Conservation (phyloP, 1,140 invertebrate species). For the Neoseiulus cucumeris region DNA sequence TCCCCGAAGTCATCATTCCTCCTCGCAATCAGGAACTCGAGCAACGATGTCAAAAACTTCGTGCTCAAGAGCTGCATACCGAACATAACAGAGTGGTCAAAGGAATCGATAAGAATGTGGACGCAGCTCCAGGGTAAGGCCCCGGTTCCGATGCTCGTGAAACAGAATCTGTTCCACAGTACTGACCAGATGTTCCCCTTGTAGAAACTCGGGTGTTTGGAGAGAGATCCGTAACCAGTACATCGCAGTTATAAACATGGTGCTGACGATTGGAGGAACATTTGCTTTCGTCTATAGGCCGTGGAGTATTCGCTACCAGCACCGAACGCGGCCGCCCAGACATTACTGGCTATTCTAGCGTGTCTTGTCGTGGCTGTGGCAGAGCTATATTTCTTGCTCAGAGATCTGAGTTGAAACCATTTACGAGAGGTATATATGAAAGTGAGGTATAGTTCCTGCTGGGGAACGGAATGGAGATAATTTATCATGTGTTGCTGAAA, state of each 20-base stretch:
- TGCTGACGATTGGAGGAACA: slow-evolving; percentile 17
- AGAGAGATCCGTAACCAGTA: background rate
- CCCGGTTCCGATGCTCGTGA: no score
- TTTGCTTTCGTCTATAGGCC: slow-evolving; percentile 18
- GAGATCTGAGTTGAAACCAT: background rate
- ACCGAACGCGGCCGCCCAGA: slow-evolving; percentile 13
- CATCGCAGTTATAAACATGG: slow-evolving; percentile 17
- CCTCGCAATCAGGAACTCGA: background rate
- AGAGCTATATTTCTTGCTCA: slow-evolving; percentile 17
- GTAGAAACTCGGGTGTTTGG: background rate
- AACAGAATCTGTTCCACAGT: no score
- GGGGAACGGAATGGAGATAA: no score
- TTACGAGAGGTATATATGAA: no score
- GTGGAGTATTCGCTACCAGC: slow-evolving; percentile 18
- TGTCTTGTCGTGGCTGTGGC: slow-evolving; percentile 18
- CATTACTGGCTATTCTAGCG: slow-evolving; percentile 15
- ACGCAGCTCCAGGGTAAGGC: no score
- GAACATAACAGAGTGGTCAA: background rate
- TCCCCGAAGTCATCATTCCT: background rate
- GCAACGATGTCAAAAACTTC: background rate
- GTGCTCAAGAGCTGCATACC: background rate
- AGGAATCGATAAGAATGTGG: background rate
- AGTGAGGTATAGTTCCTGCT: no score
- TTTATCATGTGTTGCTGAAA: no score
- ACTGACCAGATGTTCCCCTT: no score